Conservation (phyloP, 1,140 invertebrate species). For the Rhyzopertha dominica region DNA sequence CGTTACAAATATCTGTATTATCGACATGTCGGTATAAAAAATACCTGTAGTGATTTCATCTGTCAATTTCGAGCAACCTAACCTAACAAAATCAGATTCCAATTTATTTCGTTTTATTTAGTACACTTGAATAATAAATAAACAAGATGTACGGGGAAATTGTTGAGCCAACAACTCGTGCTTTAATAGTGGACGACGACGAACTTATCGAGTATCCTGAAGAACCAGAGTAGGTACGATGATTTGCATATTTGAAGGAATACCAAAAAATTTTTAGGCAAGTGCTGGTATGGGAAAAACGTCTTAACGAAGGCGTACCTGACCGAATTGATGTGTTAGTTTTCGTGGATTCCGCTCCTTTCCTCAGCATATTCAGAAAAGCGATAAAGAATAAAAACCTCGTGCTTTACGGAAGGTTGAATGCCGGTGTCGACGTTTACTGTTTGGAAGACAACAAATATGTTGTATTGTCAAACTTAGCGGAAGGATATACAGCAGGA, state of each 20-base stretch:
- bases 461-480: conserved; percentile 22
- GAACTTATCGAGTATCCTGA: conserved; percentile 29
- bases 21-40: too few species aligned
- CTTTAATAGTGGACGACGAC: conserved; percentile 33
- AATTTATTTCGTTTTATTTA: too few species aligned
- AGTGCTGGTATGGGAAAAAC: conserved; percentile 25
- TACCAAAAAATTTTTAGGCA: conserved; percentile 18
- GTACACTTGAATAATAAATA: too few species aligned
- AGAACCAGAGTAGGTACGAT: conserved; percentile 25
- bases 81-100: too few species aligned
- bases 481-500: conserved; percentile 18
- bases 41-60: too few species aligned
- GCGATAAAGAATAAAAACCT: too few species aligned
- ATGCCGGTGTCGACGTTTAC: conserved; percentile 22
- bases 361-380: too few species aligned
- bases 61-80: too few species aligned
- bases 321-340: conserved; percentile 24
- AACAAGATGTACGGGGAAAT: conserved; percentile 42
- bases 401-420: too few species aligned
- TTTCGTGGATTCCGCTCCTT: conserved; percentile 35
- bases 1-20: too few species aligned
- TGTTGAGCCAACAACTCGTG: conserved; percentile 37
- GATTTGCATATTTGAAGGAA: conserved; percentile 4
- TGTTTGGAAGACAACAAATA: conserved; percentile 22
- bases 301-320: conserved; percentile 13